Conservation (phyloP, 92 coral and sea anemone species). For the Zoanthus solanderi region DNA sequence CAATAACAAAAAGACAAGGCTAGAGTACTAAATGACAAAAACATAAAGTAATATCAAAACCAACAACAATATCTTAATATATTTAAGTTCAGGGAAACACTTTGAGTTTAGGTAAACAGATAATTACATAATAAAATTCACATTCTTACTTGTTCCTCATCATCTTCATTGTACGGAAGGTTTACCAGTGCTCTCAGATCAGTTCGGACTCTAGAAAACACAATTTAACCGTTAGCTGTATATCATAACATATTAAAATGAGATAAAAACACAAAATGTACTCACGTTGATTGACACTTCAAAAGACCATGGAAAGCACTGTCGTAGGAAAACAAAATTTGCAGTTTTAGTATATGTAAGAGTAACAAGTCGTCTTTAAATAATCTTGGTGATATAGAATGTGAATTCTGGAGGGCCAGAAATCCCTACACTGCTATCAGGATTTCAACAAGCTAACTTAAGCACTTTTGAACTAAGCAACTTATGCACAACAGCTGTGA, state of each 20-base stretch:
- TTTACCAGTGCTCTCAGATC: conserved; percentile 77
- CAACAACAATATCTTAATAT: too few species aligned
- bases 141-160: conserved; percentile 21
- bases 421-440: too few species aligned
- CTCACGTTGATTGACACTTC: neutral
- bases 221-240: neutral
- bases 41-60: too few species aligned
- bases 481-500: too few species aligned
- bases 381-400: too few species aligned
- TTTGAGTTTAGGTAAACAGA: neutral
- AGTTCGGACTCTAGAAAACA: conserved; percentile 69
- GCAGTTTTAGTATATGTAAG: neutral
- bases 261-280: neutral
- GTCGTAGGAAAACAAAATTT: neutral
- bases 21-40: too few species aligned
- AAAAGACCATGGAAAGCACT: conserved; percentile 11
- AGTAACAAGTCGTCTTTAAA: neutral
- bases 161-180: conserved; percentile 61
- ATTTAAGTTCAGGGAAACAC: too few species aligned
- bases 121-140: neutral
- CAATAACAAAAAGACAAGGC: too few species aligned
- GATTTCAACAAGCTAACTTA: too few species aligned
- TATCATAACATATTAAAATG: too few species aligned
- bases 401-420: too few species aligned
- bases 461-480: too few species aligned